Conservation (phyloP, 1,140 invertebrate species). For the Monomorium pharaonis region DNA sequence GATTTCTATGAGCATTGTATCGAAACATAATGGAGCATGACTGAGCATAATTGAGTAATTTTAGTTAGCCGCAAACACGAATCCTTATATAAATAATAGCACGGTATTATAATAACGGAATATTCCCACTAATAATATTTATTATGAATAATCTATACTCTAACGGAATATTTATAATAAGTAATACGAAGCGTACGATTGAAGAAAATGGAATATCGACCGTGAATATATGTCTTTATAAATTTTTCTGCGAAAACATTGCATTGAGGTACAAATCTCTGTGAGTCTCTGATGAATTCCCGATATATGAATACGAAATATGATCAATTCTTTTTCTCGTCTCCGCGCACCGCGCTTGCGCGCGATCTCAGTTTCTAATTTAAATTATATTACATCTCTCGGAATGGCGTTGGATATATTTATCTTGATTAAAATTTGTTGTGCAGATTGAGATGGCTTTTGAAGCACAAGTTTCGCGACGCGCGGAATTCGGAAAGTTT, state of each 20-base stretch:
- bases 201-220: neutral
- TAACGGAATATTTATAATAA: neutral
- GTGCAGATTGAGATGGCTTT: slow-evolving; percentile 30
- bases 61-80: neutral
- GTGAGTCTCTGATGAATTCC: neutral
- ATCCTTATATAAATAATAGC: slow-evolving; percentile 26
- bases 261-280: too few relatives aligned
- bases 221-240: neutral
- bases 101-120: slow-evolving; percentile 5
- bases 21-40: slow-evolving; percentile 17
- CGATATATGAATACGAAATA: neutral
- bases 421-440: slow-evolving; percentile 49
- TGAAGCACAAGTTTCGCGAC: slow-evolving; percentile 3
- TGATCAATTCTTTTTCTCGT: neutral
- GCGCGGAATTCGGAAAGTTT: slow-evolving; percentile 32
- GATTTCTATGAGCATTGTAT: slow-evolving; percentile 26
- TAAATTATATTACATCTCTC: slow-evolving; percentile 16
- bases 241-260: neutral
- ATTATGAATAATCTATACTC: slow-evolving; percentile 1
- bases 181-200: neutral
- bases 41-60: slow-evolving; percentile 21
- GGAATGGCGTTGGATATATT: neutral
- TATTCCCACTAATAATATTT: slow-evolving; percentile 16
- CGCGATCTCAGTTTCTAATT: slow-evolving; percentile 11
- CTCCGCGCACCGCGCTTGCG: neutral